Evolutionary conservation across 2,113 vertebrate genomes (phyloP), one percentile per base, ranked within the genome.

Genomic region (Heloderma charlesbogerti): DNA sequence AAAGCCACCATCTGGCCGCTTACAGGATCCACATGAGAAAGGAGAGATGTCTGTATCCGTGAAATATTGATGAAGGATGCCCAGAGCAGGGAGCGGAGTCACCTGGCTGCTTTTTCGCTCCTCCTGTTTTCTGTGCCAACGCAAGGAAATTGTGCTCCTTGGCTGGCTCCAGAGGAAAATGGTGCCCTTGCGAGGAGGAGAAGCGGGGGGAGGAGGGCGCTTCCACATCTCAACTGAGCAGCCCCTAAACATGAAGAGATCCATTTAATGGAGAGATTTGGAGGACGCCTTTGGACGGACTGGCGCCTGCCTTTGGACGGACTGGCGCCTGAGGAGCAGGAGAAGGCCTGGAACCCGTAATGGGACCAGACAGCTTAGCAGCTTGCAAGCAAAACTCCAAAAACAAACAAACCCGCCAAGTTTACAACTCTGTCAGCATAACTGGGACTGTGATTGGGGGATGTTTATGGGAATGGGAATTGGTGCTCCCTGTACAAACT

Each of bases 21-120:
- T 1, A 7, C 0, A 0, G 67, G 80, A 48, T 69, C 88, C 84
- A 3, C 71, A 80, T 94, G 90, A 77, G 93, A 66, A 79, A 27
- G 86, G 93, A 95, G 89, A 54, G 91, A 0, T 66, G 91, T 79
- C n/a, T 95, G n/a, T 37, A 40, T 6, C 40, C 66, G 91, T 95
- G 80, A 95, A 96, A 96, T 94, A 95, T 96, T 94, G 94, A 95
- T 94, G 95, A 94, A 89, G 94, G 94, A 92, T 67, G 95, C 94
- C 94, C 16, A 85, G 60, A 95, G 95, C 86, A 1, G 92, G 84
- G 94, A 93, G 90, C 60, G 91, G 72, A 94, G 91, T 89, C 3
- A 4, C 94, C 88, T 94, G 87, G 0, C 86, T 92, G 87, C 89
- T 83, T 94, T 94, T 93, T 90, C 94, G 94, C 89, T 92, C 93